Base-by-base conservation (phyloP, 1,140 invertebrate genomes). In the Mizuhopecten yessoensis region DNA sequence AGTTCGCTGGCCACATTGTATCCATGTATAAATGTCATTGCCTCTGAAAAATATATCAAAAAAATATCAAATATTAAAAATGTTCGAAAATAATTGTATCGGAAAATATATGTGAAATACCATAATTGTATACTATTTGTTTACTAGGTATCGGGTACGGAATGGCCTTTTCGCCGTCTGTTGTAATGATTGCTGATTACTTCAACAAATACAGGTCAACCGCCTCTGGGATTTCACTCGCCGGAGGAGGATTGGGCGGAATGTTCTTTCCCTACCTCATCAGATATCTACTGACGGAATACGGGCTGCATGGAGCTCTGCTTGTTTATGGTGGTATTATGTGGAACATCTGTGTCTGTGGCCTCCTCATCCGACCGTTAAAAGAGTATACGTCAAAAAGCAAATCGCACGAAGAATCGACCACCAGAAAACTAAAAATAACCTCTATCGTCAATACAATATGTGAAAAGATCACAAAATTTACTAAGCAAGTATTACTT, bases 191-290 rank as follows among this genome's bases (percentile, higher is more conserved):
- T 7, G 94, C 94, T 7, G 42, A 87, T 29, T 92, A 94, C n/a
- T 95, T 95, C 86, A 36, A 92, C 20, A 92, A 92, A 34, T 90
- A 92, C 34, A 86, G 92, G 33, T 91, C 93, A 10, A 33, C 93
- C 17, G 95, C 95, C 2, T 86, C 91, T 20, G 95, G 95, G 0
- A 89, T 96, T 13, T 92, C 95, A 0, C 91, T 92, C 15, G 91
- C 95, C 15, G 96, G 96, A 2, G 93, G 92, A 15, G 94, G 94
- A 2, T 17, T 95, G 10, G 95, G 96, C 0, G 93, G 94, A 5
- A 94, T 96, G 75, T 75, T 95, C 0, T 94, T 96, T 49, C 95
- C 96, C n/a, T 92, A 92, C 0, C 33, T 96, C 7, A 91, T 95
- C 15, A 91, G 95, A 75, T 49, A 45, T 15, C 89, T 94, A 7